Percentiles rank a stretch among this genome's conserved stretches.
These are phyloP conservation scores for Aphidius colemani DNA, from an alignment of 2,888 invertebrate genomes.

Conservation along the genomic window DNA sequence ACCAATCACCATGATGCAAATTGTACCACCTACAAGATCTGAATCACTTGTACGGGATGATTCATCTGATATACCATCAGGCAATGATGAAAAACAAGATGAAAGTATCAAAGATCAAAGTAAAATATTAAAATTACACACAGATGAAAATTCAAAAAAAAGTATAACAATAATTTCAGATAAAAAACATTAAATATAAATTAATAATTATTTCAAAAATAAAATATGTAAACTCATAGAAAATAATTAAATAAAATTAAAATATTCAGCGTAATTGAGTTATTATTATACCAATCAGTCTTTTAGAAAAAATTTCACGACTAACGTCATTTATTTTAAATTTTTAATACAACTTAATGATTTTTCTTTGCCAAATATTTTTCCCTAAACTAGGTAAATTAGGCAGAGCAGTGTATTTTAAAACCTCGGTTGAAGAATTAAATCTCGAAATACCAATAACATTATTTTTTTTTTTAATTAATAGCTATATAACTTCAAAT, in stretches of 20 bases:
- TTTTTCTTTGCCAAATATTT: slow-evolving; percentile 39
- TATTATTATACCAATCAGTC: no score
- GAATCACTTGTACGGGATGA: slow-evolving; percentile 31
- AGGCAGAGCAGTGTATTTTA: slow-evolving; percentile 24
- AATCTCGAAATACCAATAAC: not conserved
- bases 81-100: slow-evolving; percentile 19
- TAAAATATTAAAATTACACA: slow-evolving; percentile 14
- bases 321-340: slow-evolving; percentile 15
- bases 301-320: slow-evolving; percentile 15
- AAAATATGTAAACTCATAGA: no score
- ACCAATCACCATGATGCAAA: slow-evolving; percentile 44
- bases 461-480: slow-evolving; percentile 15
- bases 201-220: no score
- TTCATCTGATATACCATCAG: slow-evolving; percentile 17
- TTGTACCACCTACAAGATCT: slow-evolving; percentile 31
- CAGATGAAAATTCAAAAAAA: not conserved
- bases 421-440: not conserved
- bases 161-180: no score
- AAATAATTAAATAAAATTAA: no score
- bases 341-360: slow-evolving; percentile 33
- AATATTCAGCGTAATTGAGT: no score
- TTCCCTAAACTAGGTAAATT: slow-evolving; percentile 36
- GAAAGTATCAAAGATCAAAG: slow-evolving; percentile 26
- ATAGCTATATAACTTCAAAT: slow-evolving; percentile 8
- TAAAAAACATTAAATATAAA: no score